Base-by-base conservation (phyloP, 2,113 vertebrate genomes). In the Sitta europaea region DNA sequence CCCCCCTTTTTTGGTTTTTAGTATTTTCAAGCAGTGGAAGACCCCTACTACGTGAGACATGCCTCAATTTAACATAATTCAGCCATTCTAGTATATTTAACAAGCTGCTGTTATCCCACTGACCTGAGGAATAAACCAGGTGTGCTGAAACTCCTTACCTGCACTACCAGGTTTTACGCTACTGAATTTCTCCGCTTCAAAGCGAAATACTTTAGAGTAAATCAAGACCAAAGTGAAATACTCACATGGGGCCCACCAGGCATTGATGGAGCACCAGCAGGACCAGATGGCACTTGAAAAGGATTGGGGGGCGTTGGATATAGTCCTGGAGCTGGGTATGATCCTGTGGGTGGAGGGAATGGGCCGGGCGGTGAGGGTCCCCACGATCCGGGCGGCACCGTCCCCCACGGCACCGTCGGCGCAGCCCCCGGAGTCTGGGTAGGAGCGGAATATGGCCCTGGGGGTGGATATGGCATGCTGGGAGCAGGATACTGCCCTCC, bases 381-480 rank as follows among this genome's bases (percentile, higher is more conserved):
- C 98, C 98, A 98, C 10, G 98, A 96, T 93, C 98, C 98, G 2
- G 98, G 98, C 27, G 98, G 98, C 50, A 98, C 98, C 12, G 98
- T 96, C 9, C 98, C 98, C 98, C 98, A 98, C 0, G 98, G 98
- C 48, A 98, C 97, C 7, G 98, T 98, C 15, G 98, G 98, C 12
- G 98, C 97, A 11, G 97, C 95, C 74, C 98, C 98, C 5, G 98
- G 97, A 59, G 98, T 98, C 92, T 98, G 98, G 92, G 98, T 96
- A 36, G 98, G 98, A 89, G 97, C 19, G 2, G 98, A 97, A 85
- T 98, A 98, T 62, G 98, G 98, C 97, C 98, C 98, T 14, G 98
- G 97, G 96, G 98, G 97, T 81, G 98, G 98, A 79, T 98, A 98
- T 74, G 98, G 98, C 97, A 98, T 97, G 86, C 94, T 98, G 73